These are phyloP conservation scores for Platorchestia sp. DNA, from an alignment of 1,140 invertebrate species.

Conservation along the genomic window DNA sequence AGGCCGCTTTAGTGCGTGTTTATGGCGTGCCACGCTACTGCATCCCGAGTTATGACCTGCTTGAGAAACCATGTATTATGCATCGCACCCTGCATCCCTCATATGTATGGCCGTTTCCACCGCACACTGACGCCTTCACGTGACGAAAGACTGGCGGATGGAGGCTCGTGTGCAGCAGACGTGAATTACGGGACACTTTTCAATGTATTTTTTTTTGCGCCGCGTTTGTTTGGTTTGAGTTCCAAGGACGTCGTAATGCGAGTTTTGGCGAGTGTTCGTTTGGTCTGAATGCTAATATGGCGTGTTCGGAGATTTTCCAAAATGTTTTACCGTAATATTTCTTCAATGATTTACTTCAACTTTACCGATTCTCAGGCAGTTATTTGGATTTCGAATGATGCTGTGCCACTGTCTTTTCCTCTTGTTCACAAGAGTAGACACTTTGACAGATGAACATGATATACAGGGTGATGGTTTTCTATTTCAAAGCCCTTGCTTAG, in stretches of 20 bases:
- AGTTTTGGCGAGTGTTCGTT: not conserved
- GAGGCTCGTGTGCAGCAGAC: not conserved
- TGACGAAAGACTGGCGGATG: not conserved
- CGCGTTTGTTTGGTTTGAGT: not conserved
- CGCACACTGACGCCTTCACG: not conserved
- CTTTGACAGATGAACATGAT: not conserved
- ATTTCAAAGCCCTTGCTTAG: not conserved
- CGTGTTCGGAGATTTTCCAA: not conserved
- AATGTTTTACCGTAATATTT: not conserved
- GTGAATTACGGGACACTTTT: not conserved
- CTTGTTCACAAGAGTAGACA: not conserved
- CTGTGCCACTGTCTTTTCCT: not conserved
- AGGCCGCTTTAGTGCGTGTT: slow-evolving; percentile 43
- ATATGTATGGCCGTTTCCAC: slow-evolving; percentile 12
- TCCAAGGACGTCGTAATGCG: not conserved
- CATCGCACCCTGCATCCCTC: slow-evolving; percentile 4
- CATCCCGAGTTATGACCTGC: slow-evolving; percentile 50
- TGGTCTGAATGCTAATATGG: not conserved
- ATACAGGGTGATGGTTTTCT: not conserved
- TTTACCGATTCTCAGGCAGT: not conserved
- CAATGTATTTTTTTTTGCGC: not conserved
- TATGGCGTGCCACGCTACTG: slow-evolving; percentile 38
- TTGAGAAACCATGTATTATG: slow-evolving; percentile 53
- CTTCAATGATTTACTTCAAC: not conserved
- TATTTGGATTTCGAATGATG: not conserved